Evolutionary conservation across 1,140 invertebrate genomes (phyloP).

Genomic region (Mamestra configurata): DNA sequence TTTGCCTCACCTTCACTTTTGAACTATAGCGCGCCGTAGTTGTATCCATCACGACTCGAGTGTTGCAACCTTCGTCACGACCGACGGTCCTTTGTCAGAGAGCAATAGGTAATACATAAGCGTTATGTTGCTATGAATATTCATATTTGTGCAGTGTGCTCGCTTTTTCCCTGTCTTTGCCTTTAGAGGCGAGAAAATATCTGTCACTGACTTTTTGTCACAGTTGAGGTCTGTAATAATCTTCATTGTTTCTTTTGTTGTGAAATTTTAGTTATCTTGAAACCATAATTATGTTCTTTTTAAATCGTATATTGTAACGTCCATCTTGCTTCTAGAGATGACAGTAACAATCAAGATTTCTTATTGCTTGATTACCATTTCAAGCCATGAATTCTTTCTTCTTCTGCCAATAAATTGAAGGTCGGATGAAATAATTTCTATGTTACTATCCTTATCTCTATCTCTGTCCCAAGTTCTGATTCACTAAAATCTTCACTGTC

Average conservation of each 20-base stretch:
- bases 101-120: background rate
- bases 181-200: background rate
- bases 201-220: background rate
- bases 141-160: slow-evolving; percentile 18
- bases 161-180: background rate
- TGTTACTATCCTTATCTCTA: too few relatives aligned
- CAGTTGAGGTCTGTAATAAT: background rate
- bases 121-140: slow-evolving; percentile 31
- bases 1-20: slow-evolving; percentile 63
- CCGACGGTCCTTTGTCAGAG: slow-evolving; percentile 57
- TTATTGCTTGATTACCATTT: too few relatives aligned
- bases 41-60: slow-evolving; percentile 39
- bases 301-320: too few relatives aligned
- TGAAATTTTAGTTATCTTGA: too few relatives aligned
- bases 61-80: slow-evolving; percentile 57
- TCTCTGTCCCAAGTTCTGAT: too few relatives aligned
- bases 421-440: too few relatives aligned
- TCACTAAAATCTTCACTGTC: too few relatives aligned
- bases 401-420: too few relatives aligned
- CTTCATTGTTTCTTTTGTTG: background rate
- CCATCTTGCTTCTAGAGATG: too few relatives aligned
- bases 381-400: too few relatives aligned
- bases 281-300: too few relatives aligned
- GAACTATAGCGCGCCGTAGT: slow-evolving; percentile 52
- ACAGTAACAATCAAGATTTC: too few relatives aligned